Percentiles rank a stretch among this genome's conserved stretches.
These are phyloP conservation scores for Geococcyx californianus DNA, from an alignment of 2,113 vertebrate species.

Conservation along the genomic window DNA sequence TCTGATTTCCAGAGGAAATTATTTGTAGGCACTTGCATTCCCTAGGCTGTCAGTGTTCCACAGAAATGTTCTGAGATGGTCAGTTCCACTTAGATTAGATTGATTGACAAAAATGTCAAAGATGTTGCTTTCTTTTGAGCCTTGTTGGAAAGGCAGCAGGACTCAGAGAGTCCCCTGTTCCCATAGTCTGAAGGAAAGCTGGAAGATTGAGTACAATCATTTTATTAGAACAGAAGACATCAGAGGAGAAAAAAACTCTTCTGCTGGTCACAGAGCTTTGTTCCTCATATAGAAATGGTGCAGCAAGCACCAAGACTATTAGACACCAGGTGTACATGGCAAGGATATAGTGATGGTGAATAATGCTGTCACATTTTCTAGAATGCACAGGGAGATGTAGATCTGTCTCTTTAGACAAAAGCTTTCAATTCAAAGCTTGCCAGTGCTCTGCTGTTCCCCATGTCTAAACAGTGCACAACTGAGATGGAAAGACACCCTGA, in stretches of 20 bases:
- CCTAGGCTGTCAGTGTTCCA: not conserved
- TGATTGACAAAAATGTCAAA: not conserved
- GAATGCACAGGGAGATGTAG: not conserved
- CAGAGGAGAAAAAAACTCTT: not conserved
- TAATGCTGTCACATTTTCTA: not conserved
- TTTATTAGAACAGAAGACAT: not conserved
- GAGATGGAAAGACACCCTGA: not conserved
- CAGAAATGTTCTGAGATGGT: not conserved
- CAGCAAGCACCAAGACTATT: not conserved
- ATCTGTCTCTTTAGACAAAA: not conserved
- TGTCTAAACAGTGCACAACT: fast-evolving
- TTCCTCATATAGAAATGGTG: not conserved
- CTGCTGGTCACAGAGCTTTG: not conserved
- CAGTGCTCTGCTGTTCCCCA: not conserved
- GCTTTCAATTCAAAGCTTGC: not conserved
- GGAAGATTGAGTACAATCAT: not conserved
- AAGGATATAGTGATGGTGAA: not conserved
- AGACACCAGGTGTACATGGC: fast-evolving
- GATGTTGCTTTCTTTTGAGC: not conserved
- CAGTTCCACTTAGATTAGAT: not conserved
- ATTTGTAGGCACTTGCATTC: not conserved
- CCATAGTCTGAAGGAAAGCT: not conserved
- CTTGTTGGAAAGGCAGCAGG: not conserved
- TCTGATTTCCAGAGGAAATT: not conserved
- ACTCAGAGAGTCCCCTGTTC: not conserved